A percentile compares a stretch with the other conserved stretches of the same genome.
Evolutionary conservation across 2,113 vertebrate species (phyloP).

Genomic region (Strigops habroptila): DNA sequence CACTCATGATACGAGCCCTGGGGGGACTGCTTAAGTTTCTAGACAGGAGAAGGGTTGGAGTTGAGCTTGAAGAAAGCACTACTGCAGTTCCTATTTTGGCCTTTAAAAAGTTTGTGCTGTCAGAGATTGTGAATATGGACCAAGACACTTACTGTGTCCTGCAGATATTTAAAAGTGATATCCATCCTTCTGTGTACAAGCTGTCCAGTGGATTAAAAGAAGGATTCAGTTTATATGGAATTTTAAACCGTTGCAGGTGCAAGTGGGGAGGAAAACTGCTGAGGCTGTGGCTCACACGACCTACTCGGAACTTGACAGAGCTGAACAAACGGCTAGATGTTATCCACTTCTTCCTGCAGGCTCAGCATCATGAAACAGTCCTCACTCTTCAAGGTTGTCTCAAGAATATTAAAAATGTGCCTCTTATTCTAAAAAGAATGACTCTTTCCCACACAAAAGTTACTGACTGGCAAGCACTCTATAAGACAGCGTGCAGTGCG

Average conservation of each 20-base stretch:
- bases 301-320: constrained; percentile 81
- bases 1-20: constrained; percentile 85
- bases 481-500: constrained; percentile 89
- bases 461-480: constrained; percentile 90
- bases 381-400: constrained; percentile 84
- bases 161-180: constrained; percentile 95
- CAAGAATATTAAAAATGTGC: constrained; percentile 90
- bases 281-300: constrained; percentile 89
- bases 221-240: constrained; percentile 92
- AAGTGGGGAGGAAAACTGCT: constrained; percentile 79
- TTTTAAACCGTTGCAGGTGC: constrained; percentile 80
- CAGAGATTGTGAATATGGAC: constrained; percentile 77
- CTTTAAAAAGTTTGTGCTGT: constrained; percentile 84
- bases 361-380: constrained; percentile 83
- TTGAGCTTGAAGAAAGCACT: constrained; percentile 88
- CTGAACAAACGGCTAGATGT: constrained; percentile 89
- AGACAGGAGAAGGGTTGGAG: constrained; percentile 87
- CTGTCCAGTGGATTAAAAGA: constrained; percentile 90
- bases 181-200: constrained; percentile 96
- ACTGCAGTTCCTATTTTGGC: constrained; percentile 86
- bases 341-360: constrained; percentile 88
- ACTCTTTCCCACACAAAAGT: constrained; percentile 88
- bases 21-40: constrained; percentile 93
- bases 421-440: constrained; percentile 89
- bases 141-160: constrained; percentile 79